phyloP scores from a whole-genome alignment of 2,888 invertebrate species.

The Tortricodes alternella region DNA sequence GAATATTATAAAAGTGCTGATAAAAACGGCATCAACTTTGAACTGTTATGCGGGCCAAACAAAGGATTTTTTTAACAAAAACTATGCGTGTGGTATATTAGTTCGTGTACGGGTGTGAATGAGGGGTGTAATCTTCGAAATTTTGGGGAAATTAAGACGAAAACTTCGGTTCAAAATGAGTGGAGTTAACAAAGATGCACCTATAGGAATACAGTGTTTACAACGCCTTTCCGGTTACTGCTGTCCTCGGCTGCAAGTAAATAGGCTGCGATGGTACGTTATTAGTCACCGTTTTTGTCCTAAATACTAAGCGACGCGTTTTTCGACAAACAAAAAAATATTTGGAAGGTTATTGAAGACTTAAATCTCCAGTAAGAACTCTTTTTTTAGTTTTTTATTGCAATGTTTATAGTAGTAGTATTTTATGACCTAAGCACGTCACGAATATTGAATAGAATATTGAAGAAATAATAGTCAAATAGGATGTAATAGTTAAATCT shows the following conservation, averaged over 20 bases:
- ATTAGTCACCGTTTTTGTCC: conserved; percentile 24
- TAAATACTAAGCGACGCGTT: neutral
- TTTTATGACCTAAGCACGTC: too few species aligned
- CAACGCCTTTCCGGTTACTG: conserved; percentile 79
- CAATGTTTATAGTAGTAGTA: too few species aligned
- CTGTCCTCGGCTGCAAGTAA: conserved; percentile 84
- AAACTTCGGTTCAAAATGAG: conserved; percentile 75
- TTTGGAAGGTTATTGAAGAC: neutral
- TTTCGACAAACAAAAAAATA: neutral
- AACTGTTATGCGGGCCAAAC: conserved; percentile 44
- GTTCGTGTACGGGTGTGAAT: conserved; percentile 43
- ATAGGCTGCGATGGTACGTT: conserved; percentile 86
- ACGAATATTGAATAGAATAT: too few species aligned
- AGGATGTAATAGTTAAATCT: too few species aligned
- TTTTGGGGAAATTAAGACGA: conserved; percentile 44
- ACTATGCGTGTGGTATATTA: conserved; percentile 47
- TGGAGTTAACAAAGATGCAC: conserved; percentile 81
- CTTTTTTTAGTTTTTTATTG: neutral
- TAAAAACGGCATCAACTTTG: neutral
- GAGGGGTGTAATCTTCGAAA: conserved; percentile 40
- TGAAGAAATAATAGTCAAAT: too few species aligned
- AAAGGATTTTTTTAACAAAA: conserved; percentile 42
- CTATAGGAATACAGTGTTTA: conserved; percentile 84
- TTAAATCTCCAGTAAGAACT: too few species aligned
- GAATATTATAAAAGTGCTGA: neutral